Evolutionary conservation across 2,113 vertebrate species (phyloP).

Genomic region (Numida meleagris): DNA sequence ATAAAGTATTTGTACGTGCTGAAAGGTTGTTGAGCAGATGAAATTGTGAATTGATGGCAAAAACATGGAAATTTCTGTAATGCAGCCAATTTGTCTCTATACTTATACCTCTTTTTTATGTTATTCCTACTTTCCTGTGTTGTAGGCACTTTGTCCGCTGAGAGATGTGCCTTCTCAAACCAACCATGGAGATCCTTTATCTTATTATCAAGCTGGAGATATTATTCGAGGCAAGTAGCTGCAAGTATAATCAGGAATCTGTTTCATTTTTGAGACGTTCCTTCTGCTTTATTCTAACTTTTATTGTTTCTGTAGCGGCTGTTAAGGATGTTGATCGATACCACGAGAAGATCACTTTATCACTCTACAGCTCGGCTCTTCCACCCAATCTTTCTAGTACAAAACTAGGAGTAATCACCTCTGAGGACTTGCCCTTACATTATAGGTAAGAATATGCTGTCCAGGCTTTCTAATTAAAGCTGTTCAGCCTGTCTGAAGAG

Average conservation of each 20-base stretch:
- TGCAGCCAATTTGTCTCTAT: neutral
- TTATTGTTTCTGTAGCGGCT: constrained; percentile 77
- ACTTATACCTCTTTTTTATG: neutral
- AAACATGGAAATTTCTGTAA: neutral
- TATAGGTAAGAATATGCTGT: constrained; percentile 81
- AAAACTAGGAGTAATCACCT: constrained; percentile 90
- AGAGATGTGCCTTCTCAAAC: constrained; percentile 93
- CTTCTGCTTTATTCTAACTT: neutral
- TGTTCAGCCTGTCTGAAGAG: neutral
- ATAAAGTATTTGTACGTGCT: neutral
- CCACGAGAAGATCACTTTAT: constrained; percentile 92
- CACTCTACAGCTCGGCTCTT: constrained; percentile 86
- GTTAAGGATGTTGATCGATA: constrained; percentile 97
- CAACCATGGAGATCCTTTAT: constrained; percentile 95
- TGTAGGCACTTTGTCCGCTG: constrained; percentile 92
- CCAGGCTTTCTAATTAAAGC: neutral
- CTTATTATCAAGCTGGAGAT: constrained; percentile 94
- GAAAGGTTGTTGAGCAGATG: neutral
- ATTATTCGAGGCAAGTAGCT: constrained; percentile 86
- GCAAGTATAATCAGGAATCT: neutral
- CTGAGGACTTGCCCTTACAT: constrained; percentile 91
- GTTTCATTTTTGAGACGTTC: neutral
- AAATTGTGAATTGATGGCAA: neutral
- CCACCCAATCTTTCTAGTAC: constrained; percentile 78
- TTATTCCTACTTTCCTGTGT: neutral